Evolutionary conservation across 2,113 vertebrate species (phyloP), one percentile per base, ranked within the genome.

Genomic region (Podilymbus podiceps): DNA sequence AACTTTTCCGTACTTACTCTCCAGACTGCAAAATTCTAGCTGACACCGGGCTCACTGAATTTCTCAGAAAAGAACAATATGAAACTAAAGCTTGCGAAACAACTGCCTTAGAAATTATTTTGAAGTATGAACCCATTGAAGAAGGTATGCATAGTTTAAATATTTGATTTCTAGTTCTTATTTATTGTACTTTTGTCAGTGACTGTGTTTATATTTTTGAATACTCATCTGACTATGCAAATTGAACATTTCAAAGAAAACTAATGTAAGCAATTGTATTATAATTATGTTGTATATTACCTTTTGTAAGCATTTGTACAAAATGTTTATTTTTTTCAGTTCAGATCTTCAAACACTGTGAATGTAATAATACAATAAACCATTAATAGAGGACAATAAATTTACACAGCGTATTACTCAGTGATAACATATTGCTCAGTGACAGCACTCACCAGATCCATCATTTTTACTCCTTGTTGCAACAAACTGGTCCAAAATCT

Each of bases 41-140:
- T n/a, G 23, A 94, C 14, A 10, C 15, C 2, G 93, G 97, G 20
- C 84, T 98, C 40, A 4, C 33, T 7, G 33, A 97, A 8, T 98
- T 98, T 94, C 97, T 98, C 28, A 60, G 3, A 56, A 97, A 90
- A 92, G 98, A 98, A 21, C 98, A 98, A 76, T 88, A 89, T 93
- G 25, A 69, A 62, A 5, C 83, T 35, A 53, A 94, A 12, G 74
- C 18, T 6, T 33, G 3, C 71, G 35, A 86, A 75, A 47, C 4
- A 17, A 63, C 23, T 64, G 95, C 85, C 53, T 88, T 44, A 30
- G 95, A 97, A 50, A 96, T 98, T 28, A 98, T 98, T 91, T 25
- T 96, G 31, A 98, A 96, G 90, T 96, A 98, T 53, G 98, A 98
- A 31, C 98, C 98, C 50, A 88, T 98, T 49, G 89, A 97, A 38